A percentile compares a stretch with the other conserved stretches of the same genome.
Evolutionary conservation across 2,888 invertebrate species (phyloP).

Genomic region (Charanyca ferruginea): DNA sequence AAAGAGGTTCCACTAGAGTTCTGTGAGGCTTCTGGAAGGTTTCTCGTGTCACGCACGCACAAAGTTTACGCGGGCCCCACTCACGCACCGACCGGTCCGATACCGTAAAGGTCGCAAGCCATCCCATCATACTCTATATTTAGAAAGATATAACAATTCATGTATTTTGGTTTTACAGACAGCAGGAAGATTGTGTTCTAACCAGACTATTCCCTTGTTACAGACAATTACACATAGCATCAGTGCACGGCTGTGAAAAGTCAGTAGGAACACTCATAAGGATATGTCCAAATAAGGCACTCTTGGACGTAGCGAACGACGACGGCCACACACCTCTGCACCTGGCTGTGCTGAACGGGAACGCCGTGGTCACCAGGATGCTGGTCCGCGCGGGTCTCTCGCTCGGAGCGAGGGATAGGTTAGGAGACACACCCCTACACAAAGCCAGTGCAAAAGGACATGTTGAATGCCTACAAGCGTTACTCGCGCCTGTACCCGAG

Average conservation of each 20-base stretch:
- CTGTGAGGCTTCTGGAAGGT: constrained; percentile 17
- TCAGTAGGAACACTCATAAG: constrained; percentile 94
- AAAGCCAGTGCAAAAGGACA: constrained; percentile 94
- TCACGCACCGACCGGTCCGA: constrained; percentile 34
- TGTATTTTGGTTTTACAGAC: not conserved
- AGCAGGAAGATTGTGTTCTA: constrained; percentile 7
- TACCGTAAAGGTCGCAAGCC: constrained; percentile 39
- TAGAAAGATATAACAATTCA: constrained; percentile 18
- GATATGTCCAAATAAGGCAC: constrained; percentile 94
- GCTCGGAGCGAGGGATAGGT: constrained; percentile 92
- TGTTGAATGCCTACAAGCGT: constrained; percentile 93
- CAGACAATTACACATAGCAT: constrained; percentile 96
- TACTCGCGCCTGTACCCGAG: constrained; percentile 92
- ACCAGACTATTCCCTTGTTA: constrained; percentile 67
- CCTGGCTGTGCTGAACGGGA: constrained; percentile 95
- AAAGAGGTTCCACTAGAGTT: constrained; percentile 31
- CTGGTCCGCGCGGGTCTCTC: constrained; percentile 95
- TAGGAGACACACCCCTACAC: constrained; percentile 97
- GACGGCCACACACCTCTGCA: constrained; percentile 96
- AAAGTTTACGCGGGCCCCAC: constrained; percentile 31
- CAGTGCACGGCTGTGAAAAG: constrained; percentile 94
- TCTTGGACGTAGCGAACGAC: constrained; percentile 95
- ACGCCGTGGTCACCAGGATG: constrained; percentile 94
- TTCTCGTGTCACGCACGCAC: constrained; percentile 26
- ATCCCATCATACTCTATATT: constrained; percentile 33